A percentile compares a stretch with the other conserved stretches of the same genome.
Conservation (phyloP, 2,888 invertebrate genomes). For the Andrena marginata region DNA sequence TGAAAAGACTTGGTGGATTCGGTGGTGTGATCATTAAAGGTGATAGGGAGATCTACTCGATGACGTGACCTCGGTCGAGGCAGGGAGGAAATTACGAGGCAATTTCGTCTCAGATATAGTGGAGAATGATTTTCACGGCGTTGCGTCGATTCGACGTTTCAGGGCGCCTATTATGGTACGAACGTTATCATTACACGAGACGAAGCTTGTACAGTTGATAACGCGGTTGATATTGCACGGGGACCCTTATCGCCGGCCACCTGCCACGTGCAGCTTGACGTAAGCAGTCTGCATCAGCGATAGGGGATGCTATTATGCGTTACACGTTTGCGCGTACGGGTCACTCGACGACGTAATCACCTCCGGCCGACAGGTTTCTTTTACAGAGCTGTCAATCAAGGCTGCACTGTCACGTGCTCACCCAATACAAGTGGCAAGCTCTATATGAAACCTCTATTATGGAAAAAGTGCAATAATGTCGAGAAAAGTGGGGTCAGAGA, state of each 20-base stretch:
- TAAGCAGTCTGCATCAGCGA: conserved; percentile 36
- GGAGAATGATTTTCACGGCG: conserved; percentile 33
- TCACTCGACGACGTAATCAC: conserved; percentile 17
- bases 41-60: background rate
- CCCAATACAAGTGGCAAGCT: too few species aligned
- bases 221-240: conserved; percentile 25
- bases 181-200: conserved; percentile 53
- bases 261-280: conserved; percentile 47
- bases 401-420: background rate
- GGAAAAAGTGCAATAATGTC: too few species aligned
- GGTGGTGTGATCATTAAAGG: conserved; percentile 39
- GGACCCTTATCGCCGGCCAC: conserved; percentile 36
- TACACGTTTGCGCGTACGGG: conserved; percentile 23
- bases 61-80: background rate
- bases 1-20: conserved; percentile 11
- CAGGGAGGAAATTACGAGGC: conserved; percentile 40
- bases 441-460: too few species aligned
- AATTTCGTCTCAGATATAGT: conserved; percentile 45
- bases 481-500: too few species aligned
- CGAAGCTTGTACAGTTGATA: conserved; percentile 47
- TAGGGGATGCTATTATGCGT: conserved; percentile 30
- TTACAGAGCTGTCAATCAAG: background rate
- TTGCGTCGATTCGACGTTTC: background rate
- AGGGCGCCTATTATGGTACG: conserved; percentile 29
- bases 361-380: background rate